Conservation (phyloP, 2,888 invertebrate genomes). For the Mythimna impura region DNA sequence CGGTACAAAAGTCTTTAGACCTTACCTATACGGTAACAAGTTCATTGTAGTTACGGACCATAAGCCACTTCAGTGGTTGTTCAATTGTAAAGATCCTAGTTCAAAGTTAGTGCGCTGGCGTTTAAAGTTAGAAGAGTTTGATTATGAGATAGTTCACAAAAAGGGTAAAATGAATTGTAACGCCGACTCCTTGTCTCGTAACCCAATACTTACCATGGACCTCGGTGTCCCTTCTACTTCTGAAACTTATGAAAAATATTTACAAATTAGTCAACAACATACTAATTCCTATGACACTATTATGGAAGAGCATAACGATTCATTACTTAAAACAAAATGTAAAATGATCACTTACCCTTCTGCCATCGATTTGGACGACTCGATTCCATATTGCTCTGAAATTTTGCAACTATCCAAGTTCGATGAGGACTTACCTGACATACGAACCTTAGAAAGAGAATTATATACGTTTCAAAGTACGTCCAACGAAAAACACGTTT, state of each 20-base stretch:
- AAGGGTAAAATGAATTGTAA: too few species aligned
- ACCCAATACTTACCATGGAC: not conserved
- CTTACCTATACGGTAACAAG: slow-evolving; percentile 3
- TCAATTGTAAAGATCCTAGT: slow-evolving; percentile 10
- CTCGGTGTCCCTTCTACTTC: not conserved
- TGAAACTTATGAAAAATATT: slow-evolving; percentile 1
- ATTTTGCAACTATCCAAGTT: not conserved
- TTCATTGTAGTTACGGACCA: slow-evolving; percentile 7
- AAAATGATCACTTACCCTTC: slow-evolving; percentile 11
- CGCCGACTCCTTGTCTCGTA: not conserved
- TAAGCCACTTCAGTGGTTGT: slow-evolving; percentile 11
- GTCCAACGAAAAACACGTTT: slow-evolving; percentile 10
- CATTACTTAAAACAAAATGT: slow-evolving; percentile 11
- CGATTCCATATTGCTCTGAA: slow-evolving; percentile 12
- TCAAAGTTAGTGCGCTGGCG: slow-evolving; percentile 1
- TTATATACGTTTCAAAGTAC: slow-evolving; percentile 7
- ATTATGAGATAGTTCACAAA: too few species aligned
- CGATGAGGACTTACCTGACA: slow-evolving; percentile 6
- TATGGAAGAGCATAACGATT: not conserved
- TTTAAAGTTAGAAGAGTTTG: not conserved
- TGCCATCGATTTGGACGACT: slow-evolving; percentile 14
- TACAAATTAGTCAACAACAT: slow-evolving; percentile 1
- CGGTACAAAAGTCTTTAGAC: slow-evolving; percentile 3
- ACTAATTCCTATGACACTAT: not conserved
- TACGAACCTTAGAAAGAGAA: slow-evolving; percentile 9